Evolutionary conservation across 2,888 invertebrate species (phyloP), one percentile per base, ranked within the genome.

Genomic region (Scaptomyza cyrtandrae): DNA sequence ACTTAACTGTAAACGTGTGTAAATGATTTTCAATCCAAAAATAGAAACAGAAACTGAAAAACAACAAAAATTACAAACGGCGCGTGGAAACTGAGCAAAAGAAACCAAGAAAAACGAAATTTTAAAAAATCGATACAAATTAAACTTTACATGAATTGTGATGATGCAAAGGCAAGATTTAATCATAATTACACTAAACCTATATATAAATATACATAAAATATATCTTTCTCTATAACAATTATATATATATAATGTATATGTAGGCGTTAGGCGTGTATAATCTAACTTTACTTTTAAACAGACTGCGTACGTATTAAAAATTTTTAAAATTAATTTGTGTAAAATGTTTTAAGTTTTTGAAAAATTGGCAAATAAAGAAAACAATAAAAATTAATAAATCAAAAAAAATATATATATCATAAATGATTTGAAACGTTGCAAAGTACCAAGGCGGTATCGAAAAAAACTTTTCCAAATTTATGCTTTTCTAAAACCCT

Each of bases 231-330:
- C 55, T 69, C 31, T 69, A 69, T 66, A 60, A 59, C 58, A 45
- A 45, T 54, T 57, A 69, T 61, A 78, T 57, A 78, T 54, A 71
- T 74, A 85, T 79, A 79, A 60, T 81, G 83, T 85, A 82, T 72
- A 78, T 75, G 80, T 83, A 86, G 80, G 66, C 66, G 69, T 86
- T 86, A 84, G 87, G 75, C 78, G 86, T 83, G 83, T 83, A 83
- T 83, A 83, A 83, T 86, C 83, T 83, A 86, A 83, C 86, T 82
- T 85, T 80, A 85, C 82, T 85, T 85, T 85, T 85, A 86, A 85
- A 85, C 85, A 85, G 85, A 85, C 85, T 85, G 85, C 85, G 84
- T 85, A 85, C 86, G 85, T 85, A 85, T 85, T 86, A 85, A 85
- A 82, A 85, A 77, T 78, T 81, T 83, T 84, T 84, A 80, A 85